Evolutionary conservation across 53 echinoderm and acorn worm species (phyloP), one percentile per base, ranked within the genome.

Genomic region (Holothuria scabra): DNA sequence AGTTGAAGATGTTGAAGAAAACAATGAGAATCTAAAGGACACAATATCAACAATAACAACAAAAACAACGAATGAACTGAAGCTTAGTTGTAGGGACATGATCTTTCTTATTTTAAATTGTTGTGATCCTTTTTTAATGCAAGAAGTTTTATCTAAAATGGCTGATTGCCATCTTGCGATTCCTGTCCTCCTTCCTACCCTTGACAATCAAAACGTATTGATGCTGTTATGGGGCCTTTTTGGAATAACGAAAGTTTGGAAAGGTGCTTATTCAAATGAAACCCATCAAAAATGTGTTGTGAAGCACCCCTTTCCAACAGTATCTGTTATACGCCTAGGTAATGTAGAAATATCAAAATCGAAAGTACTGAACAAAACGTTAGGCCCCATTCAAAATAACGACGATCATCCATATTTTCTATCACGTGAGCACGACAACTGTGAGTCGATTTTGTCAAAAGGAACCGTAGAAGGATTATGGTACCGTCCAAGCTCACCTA

Each of bases 341-440:
- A 81, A 38, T 24, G 6, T 49, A 18, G 41, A 60, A 13, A 11
- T 23, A 5, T 81, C 82, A 12, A 81, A 81, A n/a, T 81, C 82
- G 5, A 34, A 34, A 38, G 26, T 59, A 25, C 24, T 81, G 13
- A 81, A 81, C 46, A 81, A 81, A 62, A 33, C 64, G 35, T n/a
- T 81, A 44, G 82, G 82, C 18, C 29, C 82, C 23, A 38, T 64
- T 18, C 82, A 81, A 48, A 44, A 61, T 64, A 81, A 81, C 25
- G 82, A 64, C 18, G 63, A 62, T 33, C 82, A 81, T 35, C 62
- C 82, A 2, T 63, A 81, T 46, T 81, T 81, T 34, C 10, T 62
- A 4, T 61, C 34, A 28, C 8, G 2, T 1, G 82, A 81, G 2
- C 82, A 62, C 19, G 82, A 81, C 13, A 24, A 10, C 19, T 1